Percentiles rank a stretch among this genome's conserved stretches.
These are phyloP conservation scores for Podabrus alpinus DNA, from an alignment of 2,888 invertebrate genomes.

Conservation along the genomic window DNA sequence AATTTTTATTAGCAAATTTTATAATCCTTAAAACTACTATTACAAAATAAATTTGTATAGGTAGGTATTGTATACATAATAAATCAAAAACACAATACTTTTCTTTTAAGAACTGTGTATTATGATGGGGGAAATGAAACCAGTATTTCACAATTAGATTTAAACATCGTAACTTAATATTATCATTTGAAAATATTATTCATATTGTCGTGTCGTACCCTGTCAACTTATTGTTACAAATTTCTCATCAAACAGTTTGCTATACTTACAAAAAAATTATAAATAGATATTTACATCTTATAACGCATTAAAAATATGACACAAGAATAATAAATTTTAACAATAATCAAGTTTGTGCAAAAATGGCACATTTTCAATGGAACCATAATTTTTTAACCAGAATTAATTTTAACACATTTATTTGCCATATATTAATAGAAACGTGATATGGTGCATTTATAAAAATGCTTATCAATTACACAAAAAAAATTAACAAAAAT, in stretches of 20 bases:
- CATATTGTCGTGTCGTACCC: not conserved
- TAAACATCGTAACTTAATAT: not conserved
- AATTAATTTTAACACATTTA: not conserved
- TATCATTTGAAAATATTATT: not conserved
- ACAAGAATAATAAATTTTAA: not conserved
- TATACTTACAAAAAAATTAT: not conserved
- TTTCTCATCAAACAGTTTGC: not conserved
- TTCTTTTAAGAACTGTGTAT: not conserved
- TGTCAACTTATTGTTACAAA: not conserved
- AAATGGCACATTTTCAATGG: not conserved
- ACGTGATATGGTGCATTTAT: not conserved
- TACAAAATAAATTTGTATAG: not conserved
- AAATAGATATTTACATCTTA: conserved; percentile 1
- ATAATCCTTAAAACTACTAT: not conserved
- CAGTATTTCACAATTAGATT: not conserved
- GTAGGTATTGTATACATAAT: not conserved
- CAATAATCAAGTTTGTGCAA: not conserved
- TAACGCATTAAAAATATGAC: not conserved
- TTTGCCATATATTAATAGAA: not conserved
- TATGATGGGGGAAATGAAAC: not conserved
- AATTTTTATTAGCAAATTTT: not conserved
- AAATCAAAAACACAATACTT: not conserved
- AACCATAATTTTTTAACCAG: not conserved
- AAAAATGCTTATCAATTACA: not conserved
- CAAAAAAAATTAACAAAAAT: not conserved